Conservation (phyloP, 2,797 vertebrate species). For the Agapornis canus region DNA sequence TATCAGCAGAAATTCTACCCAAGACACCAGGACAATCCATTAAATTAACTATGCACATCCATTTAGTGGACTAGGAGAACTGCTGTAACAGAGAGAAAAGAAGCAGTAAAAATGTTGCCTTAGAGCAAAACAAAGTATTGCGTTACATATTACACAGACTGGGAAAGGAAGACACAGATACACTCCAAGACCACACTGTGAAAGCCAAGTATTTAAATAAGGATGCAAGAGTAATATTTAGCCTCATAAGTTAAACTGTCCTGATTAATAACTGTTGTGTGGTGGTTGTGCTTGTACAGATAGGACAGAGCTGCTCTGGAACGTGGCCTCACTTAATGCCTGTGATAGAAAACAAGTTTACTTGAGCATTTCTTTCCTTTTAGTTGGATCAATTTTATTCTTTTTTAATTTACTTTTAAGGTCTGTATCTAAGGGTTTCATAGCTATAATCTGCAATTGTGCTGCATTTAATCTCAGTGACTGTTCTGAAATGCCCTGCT, state of each 20-base stretch:
- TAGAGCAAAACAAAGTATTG: background rate
- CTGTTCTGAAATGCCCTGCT: background rate
- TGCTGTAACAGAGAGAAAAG: background rate
- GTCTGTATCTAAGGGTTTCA: background rate
- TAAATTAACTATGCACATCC: background rate
- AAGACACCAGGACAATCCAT: background rate
- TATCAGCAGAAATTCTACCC: background rate
- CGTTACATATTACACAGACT: background rate
- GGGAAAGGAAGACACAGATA: background rate
- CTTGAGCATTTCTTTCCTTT: background rate
- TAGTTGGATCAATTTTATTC: no score
- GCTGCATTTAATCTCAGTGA: background rate
- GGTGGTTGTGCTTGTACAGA: background rate
- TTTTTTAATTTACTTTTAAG: background rate
- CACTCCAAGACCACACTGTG: background rate
- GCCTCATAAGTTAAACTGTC: background rate
- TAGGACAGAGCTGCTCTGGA: background rate
- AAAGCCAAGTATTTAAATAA: constrained; percentile 10
- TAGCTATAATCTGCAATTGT: background rate
- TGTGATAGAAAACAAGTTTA: background rate
- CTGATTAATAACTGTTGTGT: background rate
- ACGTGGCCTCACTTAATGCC: background rate
- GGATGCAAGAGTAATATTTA: background rate
- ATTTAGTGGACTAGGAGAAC: background rate
- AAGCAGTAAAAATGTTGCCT: accelerated